Evolutionary conservation across 1,140 invertebrate genomes (phyloP), one percentile per base, ranked within the genome.

Genomic region (Trachelipus rathkii): DNA sequence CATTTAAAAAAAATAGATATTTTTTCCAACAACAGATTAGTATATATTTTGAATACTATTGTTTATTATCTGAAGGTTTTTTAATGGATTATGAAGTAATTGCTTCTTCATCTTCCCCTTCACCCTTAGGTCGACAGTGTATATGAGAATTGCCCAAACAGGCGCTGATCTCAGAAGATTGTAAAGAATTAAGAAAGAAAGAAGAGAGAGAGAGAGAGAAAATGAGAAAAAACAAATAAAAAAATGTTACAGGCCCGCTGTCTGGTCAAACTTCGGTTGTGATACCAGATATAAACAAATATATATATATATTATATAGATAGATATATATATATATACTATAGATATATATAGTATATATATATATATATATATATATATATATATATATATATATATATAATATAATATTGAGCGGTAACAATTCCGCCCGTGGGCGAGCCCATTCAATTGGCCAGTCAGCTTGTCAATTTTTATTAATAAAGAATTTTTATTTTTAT

Each of bases 141-240:
- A 60, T 60, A 60, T 60, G 50, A 60, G 50, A 60, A 60, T 60
- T 60, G 50, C 19, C 50, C 50, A 19, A 13, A 60, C 11, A 13
- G 50, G 19, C 50, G 19, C 50, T 60, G 50, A 60, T 60, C 50
- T 60, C 50, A 60, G 50, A 60, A 60, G 50, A 15, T 60, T 60
- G 50, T 60, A 19, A 15, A 33, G 33, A 33, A 3, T 33, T 33
- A 33, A 33, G 33, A 33, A 33, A 33, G 6, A 33, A 33, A 33
- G 6, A 33, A 33, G 33, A 33, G 33, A 33, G 33, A 33, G 33
- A 33, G 33, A 33, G 33, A 33, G 33, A 33, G 33, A 33, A 33
- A 33, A 33, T 33, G 33, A 33, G 33, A 33, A 33, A 33, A 33
- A 33, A 33, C 6, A 33, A 33, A 33, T n/a, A 33, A 33, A 33